phyloP scores from a whole-genome alignment of 1,140 invertebrate genomes.

The Leptopilina clavipes region DNA sequence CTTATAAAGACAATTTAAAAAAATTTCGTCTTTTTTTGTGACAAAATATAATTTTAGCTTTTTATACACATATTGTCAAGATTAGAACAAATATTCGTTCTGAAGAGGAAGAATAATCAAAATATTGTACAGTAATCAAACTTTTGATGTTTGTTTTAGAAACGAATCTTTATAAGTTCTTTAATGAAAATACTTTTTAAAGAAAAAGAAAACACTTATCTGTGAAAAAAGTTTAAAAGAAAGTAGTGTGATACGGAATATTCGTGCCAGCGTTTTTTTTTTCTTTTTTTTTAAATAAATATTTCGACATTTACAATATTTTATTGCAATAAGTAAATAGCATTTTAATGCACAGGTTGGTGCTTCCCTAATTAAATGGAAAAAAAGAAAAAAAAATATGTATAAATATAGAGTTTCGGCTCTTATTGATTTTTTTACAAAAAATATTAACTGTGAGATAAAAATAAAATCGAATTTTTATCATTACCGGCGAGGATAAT shows the following conservation, averaged over 20 bases:
- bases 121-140: no score
- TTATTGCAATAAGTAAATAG: conserved; percentile 28
- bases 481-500: not conserved
- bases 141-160: no score
- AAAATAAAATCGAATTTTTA: conserved; percentile 11
- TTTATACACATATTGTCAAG: no score
- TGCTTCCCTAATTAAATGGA: conserved; percentile 23
- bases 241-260: not conserved
- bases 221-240: conserved; percentile 28
- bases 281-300: not conserved
- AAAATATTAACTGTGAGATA: conserved; percentile 12
- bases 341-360: conserved; percentile 28
- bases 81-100: no score
- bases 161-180: not conserved
- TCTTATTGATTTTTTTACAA: conserved; percentile 5
- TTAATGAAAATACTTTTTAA: not conserved
- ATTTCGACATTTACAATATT: conserved; percentile 7
- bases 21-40: no score
- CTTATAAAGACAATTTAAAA: no score
- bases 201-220: not conserved
- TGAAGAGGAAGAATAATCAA: no score
- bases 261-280: conserved; percentile 14
- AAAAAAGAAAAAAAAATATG: not conserved
- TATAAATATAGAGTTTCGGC: not conserved
- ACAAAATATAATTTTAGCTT: no score